phyloP scores from a whole-genome alignment of 2,888 invertebrate genomes.

The Patella ulyssiponensis region DNA sequence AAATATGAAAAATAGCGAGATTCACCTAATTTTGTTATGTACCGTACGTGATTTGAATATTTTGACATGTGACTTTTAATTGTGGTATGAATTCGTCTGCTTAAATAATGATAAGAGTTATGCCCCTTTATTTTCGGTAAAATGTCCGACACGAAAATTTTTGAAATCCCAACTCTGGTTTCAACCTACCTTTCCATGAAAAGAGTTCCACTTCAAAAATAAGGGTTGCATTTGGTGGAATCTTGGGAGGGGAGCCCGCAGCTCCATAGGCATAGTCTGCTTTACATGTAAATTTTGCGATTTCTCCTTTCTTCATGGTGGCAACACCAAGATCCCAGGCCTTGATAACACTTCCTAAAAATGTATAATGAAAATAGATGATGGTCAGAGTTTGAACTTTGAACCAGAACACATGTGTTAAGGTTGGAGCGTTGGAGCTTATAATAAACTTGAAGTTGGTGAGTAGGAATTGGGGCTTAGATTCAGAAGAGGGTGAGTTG shows the following conservation, averaged over 20 bases:
- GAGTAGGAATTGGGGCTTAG: background rate
- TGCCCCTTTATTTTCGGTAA: no score
- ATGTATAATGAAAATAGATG: slow-evolving; percentile 21
- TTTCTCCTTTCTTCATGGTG: slow-evolving; percentile 93
- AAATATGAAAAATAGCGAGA: no score
- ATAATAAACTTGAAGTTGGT: background rate
- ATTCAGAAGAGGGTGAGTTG: background rate
- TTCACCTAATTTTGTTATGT: no score
- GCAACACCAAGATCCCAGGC: slow-evolving; percentile 96
- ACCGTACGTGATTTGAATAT: no score
- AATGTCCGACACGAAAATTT: no score
- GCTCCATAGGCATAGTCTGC: slow-evolving; percentile 93
- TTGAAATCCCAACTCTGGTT: no score
- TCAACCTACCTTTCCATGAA: slow-evolving; percentile 80
- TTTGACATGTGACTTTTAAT: no score
- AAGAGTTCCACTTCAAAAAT: slow-evolving; percentile 88
- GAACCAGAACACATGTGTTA: background rate
- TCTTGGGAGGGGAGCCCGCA: slow-evolving; percentile 86
- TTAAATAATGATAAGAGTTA: no score
- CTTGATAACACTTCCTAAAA: slow-evolving; percentile 85
- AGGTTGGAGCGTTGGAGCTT: background rate
- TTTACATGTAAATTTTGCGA: slow-evolving; percentile 86
- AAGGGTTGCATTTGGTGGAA: slow-evolving; percentile 89
- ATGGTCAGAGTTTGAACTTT: no score
- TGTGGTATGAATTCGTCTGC: no score